A percentile compares a stretch with the other conserved stretches of the same genome.
These are phyloP conservation scores for Myiagra hebetior DNA, from an alignment of 2,113 vertebrate genomes.

Conservation along the genomic window DNA sequence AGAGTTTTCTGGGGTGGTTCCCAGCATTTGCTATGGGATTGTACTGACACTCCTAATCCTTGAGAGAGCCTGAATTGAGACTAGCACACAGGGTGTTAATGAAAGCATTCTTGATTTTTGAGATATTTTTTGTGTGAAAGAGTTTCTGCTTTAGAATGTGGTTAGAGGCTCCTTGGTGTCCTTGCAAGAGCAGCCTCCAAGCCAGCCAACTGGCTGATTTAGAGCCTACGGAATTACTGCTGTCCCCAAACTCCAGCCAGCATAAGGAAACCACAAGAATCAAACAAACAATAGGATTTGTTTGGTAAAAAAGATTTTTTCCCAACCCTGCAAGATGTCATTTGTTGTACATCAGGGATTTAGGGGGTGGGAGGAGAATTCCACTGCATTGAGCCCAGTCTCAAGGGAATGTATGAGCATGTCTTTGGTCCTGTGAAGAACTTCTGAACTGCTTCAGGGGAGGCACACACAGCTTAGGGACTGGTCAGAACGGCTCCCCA, in stretches of 20 bases:
- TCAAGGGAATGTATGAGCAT: not conserved
- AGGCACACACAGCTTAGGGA: not conserved
- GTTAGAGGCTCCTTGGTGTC: not conserved
- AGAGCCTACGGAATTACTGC: not conserved
- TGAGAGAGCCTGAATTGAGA: not conserved
- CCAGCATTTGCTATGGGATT: not conserved
- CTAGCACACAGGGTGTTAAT: not conserved
- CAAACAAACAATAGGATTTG: not conserved
- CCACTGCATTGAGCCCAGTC: not conserved
- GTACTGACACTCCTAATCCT: not conserved
- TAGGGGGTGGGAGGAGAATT: not conserved
- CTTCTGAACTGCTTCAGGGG: not conserved
- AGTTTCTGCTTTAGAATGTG: not conserved
- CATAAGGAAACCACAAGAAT: not conserved
- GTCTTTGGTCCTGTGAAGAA: not conserved
- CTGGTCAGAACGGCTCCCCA: not conserved
- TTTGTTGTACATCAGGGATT: not conserved
- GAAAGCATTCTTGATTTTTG: not conserved
- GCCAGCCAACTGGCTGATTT: not conserved
- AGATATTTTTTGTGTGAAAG: not conserved
- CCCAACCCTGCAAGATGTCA: not conserved
- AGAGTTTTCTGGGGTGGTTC: not conserved
- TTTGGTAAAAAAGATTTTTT: not conserved
- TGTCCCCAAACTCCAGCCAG: not conserved
- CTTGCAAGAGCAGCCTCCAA: not conserved